These are phyloP conservation scores for Labia minor DNA, from an alignment of 2,888 invertebrate genomes.

Conservation along the genomic window DNA sequence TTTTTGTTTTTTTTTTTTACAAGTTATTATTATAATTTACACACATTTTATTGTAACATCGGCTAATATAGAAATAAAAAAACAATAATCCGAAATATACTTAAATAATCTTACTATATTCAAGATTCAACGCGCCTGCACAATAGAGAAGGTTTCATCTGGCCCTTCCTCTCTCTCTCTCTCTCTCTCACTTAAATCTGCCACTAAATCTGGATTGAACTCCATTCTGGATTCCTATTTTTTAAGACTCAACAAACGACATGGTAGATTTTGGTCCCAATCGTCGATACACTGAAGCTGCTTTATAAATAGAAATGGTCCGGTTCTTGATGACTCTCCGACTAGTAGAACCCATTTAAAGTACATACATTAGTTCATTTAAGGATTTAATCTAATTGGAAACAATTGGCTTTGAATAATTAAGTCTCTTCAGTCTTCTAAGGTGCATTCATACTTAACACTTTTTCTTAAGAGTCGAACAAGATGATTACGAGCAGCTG, in stretches of 20 bases:
- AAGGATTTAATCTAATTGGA: not conserved
- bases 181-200: not conserved
- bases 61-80: no score
- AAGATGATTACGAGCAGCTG: not conserved
- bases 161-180: no score
- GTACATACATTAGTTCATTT: not conserved
- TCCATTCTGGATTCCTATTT: not conserved
- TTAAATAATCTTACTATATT: no score
- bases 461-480: not conserved
- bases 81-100: no score
- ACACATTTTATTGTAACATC: no score
- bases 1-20: no score
- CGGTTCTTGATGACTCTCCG: slow-evolving; percentile 5
- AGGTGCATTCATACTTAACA: not conserved
- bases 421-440: slow-evolving; percentile 5
- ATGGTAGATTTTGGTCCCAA: slow-evolving; percentile 1
- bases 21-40: no score
- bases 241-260: not conserved
- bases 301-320: not conserved
- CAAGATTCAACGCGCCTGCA: no score
- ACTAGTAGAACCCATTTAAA: slow-evolving; percentile 5
- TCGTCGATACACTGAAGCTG: not conserved
- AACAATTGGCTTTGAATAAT: not conserved
- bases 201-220: not conserved
- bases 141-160: no score